phyloP scores from a whole-genome alignment of 2,113 vertebrate species.

The Podilymbus podiceps region DNA sequence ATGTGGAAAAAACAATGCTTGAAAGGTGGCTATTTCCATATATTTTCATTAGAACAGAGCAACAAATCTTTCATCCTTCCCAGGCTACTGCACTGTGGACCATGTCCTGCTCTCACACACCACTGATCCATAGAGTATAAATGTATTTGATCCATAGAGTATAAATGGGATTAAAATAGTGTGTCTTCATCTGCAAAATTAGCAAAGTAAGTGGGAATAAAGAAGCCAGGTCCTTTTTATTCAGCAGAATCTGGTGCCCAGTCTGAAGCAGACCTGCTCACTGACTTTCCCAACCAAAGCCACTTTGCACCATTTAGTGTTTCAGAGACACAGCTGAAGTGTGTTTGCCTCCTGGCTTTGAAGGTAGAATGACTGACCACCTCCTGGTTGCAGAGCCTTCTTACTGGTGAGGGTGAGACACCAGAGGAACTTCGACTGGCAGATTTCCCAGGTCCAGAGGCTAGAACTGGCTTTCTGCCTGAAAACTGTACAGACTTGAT shows the following conservation, averaged over 20 bases:
- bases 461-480: background rate
- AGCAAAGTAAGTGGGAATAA: background rate
- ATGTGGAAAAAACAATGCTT: background rate
- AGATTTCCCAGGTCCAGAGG: background rate
- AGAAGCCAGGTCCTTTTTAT: background rate
- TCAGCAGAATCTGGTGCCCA: background rate
- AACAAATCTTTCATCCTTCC: background rate
- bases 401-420: background rate
- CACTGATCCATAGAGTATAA: background rate
- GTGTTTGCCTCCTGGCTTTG: background rate
- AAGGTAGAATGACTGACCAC: background rate
- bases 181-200: background rate
- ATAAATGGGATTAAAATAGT: constrained; percentile 9
- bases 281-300: background rate
- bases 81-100: background rate
- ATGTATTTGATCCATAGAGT: background rate
- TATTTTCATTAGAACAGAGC: background rate
- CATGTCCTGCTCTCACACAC: background rate
- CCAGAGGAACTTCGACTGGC: background rate
- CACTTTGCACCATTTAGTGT: background rate
- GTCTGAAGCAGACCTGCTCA: background rate
- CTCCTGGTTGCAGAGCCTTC: background rate
- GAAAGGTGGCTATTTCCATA: constrained; percentile 32
- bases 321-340: background rate
- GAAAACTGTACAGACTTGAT: background rate